phyloP scores from a whole-genome alignment of 2,113 vertebrate species.

The Talpa occidentalis region DNA sequence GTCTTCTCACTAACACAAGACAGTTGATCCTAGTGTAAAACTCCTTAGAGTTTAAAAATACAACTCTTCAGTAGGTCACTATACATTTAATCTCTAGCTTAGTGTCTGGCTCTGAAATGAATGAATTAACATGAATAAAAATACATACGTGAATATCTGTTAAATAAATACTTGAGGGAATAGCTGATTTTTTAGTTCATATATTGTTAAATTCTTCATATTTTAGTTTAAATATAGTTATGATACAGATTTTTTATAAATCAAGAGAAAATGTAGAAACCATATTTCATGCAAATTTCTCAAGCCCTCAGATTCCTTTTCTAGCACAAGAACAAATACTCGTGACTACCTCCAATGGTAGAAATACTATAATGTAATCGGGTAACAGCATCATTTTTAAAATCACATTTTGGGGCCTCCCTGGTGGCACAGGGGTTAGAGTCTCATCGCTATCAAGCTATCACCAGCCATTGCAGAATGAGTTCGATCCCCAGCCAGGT shows the following conservation, averaged over 20 bases:
- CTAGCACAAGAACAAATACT: background rate
- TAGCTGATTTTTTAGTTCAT: background rate
- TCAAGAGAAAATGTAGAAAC: background rate
- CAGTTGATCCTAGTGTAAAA: background rate
- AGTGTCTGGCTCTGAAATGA: background rate
- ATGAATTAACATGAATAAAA: no score
- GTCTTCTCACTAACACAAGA: background rate
- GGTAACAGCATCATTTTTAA: background rate
- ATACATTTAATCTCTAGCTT: background rate
- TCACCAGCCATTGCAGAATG: no score
- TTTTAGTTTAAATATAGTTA: background rate
- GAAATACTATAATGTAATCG: background rate
- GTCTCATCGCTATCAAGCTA: no score
- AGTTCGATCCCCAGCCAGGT: no score
- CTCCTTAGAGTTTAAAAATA: background rate
- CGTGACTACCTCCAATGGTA: background rate
- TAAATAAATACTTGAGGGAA: background rate
- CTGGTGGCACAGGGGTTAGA: no score
- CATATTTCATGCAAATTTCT: background rate
- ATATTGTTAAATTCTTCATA: background rate
- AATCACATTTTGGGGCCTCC: no score
- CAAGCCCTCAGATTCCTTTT: background rate
- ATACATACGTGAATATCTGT: background rate
- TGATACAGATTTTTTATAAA: background rate
- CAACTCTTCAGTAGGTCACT: background rate